Evolutionary conservation across 2,113 vertebrate species (phyloP).

Genomic region (Oreotrochilus melanogaster): DNA sequence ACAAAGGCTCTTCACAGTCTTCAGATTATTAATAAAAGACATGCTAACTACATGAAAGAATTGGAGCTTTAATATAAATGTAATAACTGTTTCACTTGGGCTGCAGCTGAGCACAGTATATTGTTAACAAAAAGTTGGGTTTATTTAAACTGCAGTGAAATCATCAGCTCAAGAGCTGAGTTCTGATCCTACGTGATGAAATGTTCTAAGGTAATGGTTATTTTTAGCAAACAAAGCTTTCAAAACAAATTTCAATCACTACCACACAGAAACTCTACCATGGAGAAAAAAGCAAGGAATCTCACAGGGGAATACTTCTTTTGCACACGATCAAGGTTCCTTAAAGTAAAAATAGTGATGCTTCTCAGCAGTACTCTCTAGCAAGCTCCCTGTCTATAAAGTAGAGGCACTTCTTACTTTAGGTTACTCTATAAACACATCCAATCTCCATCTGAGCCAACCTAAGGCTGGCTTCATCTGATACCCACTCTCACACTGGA

Average conservation of each 20-base stretch:
- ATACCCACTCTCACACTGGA: not conserved
- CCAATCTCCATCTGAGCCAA: not conserved
- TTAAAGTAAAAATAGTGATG: not conserved
- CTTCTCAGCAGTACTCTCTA: not conserved
- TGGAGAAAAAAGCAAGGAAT: not conserved
- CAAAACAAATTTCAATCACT: not conserved
- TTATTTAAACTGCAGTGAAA: not conserved
- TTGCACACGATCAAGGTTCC: not conserved
- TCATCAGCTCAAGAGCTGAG: not conserved
- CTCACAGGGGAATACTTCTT: not conserved
- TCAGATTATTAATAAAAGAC: not conserved
- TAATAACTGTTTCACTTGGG: not conserved
- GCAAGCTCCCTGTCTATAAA: not conserved
- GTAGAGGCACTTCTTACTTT: not conserved
- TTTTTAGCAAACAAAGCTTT: slow-evolving; percentile 1
- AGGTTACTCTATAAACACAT: not conserved
- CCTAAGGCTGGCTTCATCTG: not conserved
- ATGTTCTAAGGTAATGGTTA: not conserved
- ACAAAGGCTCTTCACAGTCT: not conserved
- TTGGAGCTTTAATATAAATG: not conserved
- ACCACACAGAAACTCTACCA: not conserved
- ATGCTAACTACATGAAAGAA: not conserved
- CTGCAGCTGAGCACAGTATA: not conserved
- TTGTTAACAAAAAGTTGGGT: not conserved
- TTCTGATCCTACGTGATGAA: not conserved